Evolutionary conservation across 2,113 vertebrate genomes (phyloP).

Genomic region (Puma concolor): DNA sequence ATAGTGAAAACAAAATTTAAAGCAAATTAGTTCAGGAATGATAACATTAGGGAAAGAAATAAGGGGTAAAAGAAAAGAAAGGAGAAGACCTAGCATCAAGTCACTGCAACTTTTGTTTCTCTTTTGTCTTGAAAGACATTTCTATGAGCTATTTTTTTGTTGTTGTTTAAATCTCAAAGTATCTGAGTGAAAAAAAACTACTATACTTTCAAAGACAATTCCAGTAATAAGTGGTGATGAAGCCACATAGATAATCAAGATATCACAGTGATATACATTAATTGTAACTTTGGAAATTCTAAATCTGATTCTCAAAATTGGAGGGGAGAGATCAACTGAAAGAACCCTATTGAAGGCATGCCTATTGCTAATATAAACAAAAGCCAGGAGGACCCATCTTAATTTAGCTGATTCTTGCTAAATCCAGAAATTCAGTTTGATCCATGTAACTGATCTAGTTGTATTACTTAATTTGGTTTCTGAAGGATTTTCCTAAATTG

Average conservation of each 20-base stretch:
- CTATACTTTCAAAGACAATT: neutral
- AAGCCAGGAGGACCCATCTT: neutral
- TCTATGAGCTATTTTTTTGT: neutral
- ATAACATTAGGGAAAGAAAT: neutral
- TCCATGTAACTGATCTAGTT: neutral
- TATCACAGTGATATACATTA: neutral
- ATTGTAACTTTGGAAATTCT: neutral
- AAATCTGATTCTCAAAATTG: neutral
- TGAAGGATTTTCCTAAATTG: neutral
- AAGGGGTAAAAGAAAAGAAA: neutral
- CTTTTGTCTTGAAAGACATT: neutral
- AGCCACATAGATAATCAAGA: neutral
- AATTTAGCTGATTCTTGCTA: neutral
- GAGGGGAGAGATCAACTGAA: neutral
- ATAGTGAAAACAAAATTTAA: neutral
- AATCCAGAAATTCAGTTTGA: neutral
- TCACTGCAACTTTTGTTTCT: neutral
- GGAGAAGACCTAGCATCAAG: neutral
- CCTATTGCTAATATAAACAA: neutral
- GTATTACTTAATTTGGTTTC: conserved; percentile 10
- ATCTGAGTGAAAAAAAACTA: neutral
- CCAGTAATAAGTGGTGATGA: neutral
- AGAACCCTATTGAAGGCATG: neutral
- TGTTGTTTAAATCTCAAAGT: neutral
- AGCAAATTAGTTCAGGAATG: neutral